Base-by-base conservation (phyloP, 1,140 invertebrate genomes). In the Heliconius melpomene region DNA sequence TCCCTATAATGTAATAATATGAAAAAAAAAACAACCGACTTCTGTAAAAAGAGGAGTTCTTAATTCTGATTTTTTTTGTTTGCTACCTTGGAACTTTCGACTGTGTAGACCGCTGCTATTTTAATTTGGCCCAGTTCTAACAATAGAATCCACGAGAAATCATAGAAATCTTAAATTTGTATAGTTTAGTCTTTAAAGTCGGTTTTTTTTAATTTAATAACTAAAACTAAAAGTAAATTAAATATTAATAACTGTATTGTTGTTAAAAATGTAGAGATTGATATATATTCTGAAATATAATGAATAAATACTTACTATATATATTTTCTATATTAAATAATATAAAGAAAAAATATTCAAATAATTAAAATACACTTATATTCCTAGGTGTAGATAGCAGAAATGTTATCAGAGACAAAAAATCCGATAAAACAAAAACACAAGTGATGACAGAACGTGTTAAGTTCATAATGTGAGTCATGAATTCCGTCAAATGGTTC, bases 401-500 rank as follows among this genome's bases (percentile, higher is more conserved):
- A 66, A 66, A 66, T 66, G 60, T 26, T 81, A n/a, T 36, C 60
- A 60, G 23, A 77, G 72, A 72, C n/a, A 72, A 66, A 72, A 36
- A 50, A 23, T 66, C 29, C 54, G 32, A 70, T 72, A 20, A 70
- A 57, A 77, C 74, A 72, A 71, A 60, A 78, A 78, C 71, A 57
- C 71, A 57, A 74, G 77, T 78, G 72, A 72, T 50, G 18, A 74
- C 80, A 83, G 77, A 16, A 66, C 23, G 60, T 79, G 84, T 84
- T 73, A 0, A 83, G 82, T 74, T 83, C 83, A 90, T 86, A 78
- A 91, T 91, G 90, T 90, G 86, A 90, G 79, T 80, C 83, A 94
- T 94, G 91, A 91, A 88, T 78, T 88, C 87, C 72, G 89, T 94
- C 77, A 92, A 91, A 91, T 94, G 91, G 90, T 83, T 91, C 50